Percentiles rank a stretch among this genome's conserved stretches.
Conservation (phyloP, 2,113 vertebrate species). For the Eublepharis macularius region DNA sequence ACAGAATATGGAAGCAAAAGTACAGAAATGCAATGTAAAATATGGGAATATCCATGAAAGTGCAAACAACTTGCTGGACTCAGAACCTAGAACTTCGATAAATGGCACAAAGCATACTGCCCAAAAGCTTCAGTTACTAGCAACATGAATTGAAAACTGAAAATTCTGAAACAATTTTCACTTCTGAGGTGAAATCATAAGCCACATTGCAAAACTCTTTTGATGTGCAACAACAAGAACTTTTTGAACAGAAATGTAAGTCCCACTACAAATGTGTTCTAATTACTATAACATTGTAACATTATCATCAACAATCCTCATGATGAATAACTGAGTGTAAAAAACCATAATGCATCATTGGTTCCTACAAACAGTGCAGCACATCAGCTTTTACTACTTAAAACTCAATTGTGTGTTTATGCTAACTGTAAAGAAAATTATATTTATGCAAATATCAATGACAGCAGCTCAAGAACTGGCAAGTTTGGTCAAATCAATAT, state of each 20-base stretch:
- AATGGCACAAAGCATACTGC: slow-evolving; percentile 49
- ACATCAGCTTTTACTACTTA: background rate
- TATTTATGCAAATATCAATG: background rate
- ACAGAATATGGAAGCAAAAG: background rate
- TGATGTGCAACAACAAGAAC: background rate
- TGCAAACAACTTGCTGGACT: slow-evolving; percentile 40
- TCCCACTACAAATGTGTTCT: background rate
- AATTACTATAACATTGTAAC: background rate
- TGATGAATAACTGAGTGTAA: fast-evolving
- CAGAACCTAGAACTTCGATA: slow-evolving; percentile 37
- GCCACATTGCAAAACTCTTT: background rate
- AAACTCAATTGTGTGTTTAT: background rate
- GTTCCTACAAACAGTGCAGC: background rate
- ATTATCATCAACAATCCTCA: background rate
- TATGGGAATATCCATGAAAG: slow-evolving; percentile 31
- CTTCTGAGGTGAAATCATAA: slow-evolving; percentile 34
- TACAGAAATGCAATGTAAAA: slow-evolving; percentile 17
- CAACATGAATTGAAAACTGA: slow-evolving; percentile 62
- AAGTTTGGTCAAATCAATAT: background rate
- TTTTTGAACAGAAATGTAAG: background rate
- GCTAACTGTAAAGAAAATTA: background rate
- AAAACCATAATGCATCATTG: background rate
- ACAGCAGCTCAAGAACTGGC: background rate
- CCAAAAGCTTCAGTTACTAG: slow-evolving; percentile 49
- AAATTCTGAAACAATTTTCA: slow-evolving; percentile 16